phyloP scores from a whole-genome alignment of 1,140 invertebrate genomes.

The Megalonaias nervosa region DNA sequence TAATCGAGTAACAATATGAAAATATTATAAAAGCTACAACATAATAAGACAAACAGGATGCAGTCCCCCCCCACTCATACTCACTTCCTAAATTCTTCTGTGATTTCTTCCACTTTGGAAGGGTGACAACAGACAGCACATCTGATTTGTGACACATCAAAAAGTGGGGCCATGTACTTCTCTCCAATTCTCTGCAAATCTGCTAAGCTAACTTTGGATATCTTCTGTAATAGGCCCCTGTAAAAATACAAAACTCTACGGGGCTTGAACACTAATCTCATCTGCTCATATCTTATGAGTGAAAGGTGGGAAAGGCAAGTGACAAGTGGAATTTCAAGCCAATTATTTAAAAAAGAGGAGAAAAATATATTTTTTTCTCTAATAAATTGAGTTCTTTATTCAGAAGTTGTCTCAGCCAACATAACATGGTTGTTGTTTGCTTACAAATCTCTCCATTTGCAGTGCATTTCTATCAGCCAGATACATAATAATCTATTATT shows the following conservation, averaged over 20 bases:
- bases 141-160: constrained; percentile 75
- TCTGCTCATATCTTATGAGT: neutral
- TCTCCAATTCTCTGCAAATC: constrained; percentile 79
- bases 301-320: neutral
- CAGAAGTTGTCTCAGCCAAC: no score
- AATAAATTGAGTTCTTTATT: neutral
- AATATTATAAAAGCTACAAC: no score
- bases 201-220: constrained; percentile 79
- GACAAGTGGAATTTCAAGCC: neutral
- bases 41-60: no score
- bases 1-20: no score
- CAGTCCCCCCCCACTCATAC: constrained; percentile 8
- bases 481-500: no score
- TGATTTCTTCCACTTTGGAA: constrained; percentile 80
- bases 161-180: constrained; percentile 80
- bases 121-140: constrained; percentile 84
- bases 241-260: constrained; percentile 32
- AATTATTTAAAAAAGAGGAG: neutral
- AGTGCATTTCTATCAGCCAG: no score
- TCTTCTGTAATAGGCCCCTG: constrained; percentile 79
- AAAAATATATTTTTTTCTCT: neutral
- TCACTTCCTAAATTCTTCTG: constrained; percentile 75
- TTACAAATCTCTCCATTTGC: no score
- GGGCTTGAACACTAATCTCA: neutral
- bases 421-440: no score